These are phyloP conservation scores for Metallyticus violacea DNA, from an alignment of 2,888 invertebrate species.

Conservation along the genomic window DNA sequence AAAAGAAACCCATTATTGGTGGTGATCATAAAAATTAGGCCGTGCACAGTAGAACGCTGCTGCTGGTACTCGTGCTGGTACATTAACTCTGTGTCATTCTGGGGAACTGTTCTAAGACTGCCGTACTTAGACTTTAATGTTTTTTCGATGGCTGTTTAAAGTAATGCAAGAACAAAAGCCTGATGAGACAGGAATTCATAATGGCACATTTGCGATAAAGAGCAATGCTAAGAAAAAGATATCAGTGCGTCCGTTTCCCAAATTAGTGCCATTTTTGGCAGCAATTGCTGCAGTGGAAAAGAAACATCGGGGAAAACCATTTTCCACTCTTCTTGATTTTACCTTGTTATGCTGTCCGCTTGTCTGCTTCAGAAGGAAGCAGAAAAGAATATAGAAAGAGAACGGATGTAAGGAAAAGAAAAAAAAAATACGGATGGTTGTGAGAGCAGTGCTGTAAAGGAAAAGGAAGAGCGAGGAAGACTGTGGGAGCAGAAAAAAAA, in stretches of 20 bases:
- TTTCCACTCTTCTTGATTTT: background rate
- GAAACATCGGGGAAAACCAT: background rate
- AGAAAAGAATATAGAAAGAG: too few relatives aligned
- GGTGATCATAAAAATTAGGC: too few relatives aligned
- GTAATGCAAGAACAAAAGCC: background rate
- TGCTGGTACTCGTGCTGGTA: background rate
- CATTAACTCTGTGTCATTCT: background rate
- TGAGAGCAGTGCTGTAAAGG: background rate
- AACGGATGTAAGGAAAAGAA: background rate
- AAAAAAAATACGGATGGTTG: background rate
- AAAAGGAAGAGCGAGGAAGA: background rate
- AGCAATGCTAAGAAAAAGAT: background rate
- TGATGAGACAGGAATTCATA: background rate
- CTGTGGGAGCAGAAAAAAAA: background rate
- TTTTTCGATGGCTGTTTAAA: background rate
- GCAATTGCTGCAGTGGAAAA: background rate
- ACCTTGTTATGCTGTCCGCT: constrained; percentile 12
- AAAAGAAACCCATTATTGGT: too few relatives aligned
- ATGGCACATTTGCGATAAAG: background rate
- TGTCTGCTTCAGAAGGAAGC: background rate
- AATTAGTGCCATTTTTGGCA: background rate
- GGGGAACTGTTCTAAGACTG: background rate
- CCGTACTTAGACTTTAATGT: background rate
- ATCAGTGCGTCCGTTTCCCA: background rate
- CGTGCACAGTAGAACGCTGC: too few relatives aligned